These are phyloP conservation scores for Eurystomus glaucurus DNA, from an alignment of 2,797 vertebrate species.

Conservation along the genomic window DNA sequence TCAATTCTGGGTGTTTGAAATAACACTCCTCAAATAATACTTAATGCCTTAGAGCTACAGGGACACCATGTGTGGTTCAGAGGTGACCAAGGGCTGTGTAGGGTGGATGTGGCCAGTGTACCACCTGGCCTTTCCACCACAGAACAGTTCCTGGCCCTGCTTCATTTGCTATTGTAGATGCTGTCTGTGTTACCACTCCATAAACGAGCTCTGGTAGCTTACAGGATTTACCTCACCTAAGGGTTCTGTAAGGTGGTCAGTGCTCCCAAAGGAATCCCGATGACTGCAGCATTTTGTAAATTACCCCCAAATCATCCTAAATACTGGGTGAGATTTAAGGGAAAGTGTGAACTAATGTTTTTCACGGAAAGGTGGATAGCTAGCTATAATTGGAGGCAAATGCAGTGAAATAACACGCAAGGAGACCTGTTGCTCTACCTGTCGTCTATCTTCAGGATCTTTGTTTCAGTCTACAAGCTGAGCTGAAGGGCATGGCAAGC, in stretches of 20 bases:
- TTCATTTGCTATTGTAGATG: neutral
- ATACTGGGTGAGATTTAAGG: neutral
- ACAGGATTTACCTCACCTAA: neutral
- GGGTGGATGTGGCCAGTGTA: neutral
- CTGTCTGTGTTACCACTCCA: neutral
- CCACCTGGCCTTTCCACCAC: neutral
- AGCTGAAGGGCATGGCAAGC: neutral
- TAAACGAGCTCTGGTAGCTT: neutral
- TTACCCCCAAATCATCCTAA: neutral
- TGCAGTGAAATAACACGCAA: neutral
- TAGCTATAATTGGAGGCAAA: neutral
- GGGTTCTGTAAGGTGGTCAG: neutral
- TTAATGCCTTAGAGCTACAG: neutral
- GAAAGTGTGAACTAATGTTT: neutral
- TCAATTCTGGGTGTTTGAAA: neutral
- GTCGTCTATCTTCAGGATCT: neutral
- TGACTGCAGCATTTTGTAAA: neutral
- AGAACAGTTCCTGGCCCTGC: neutral
- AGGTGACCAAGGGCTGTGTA: neutral
- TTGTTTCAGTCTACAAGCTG: neutral
- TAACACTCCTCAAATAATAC: neutral
- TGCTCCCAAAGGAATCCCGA: neutral
- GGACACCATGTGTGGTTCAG: fast-evolving
- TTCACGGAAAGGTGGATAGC: neutral
- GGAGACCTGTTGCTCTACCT: neutral